Base-by-base conservation (phyloP, 2,797 vertebrate genomes). In the Cyclopterus lumpus region DNA sequence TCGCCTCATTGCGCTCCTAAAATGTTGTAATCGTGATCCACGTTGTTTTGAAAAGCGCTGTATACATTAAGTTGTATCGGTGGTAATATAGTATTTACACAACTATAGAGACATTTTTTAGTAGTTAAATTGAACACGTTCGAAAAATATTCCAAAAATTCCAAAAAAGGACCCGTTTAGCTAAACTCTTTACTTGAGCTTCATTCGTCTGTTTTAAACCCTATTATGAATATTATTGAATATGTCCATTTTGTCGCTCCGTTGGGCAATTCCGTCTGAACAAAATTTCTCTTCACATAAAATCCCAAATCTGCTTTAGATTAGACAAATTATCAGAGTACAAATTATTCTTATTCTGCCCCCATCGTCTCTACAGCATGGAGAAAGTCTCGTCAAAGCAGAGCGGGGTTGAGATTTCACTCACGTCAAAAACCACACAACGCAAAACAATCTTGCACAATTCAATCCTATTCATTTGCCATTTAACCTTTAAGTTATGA, bases 311-410 rank as follows among this genome's bases (percentile, higher is more conserved):
- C 5, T 2, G 3, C 4, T 67, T 63, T 26, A 34, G n/a, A 32
- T 46, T 1, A 72, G 1, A 57, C 11, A 57, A 26, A 28, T 46
- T 4, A 48, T 42, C 15, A 1, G 36, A 63, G 4, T 28, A 28
- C 3, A 51, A 38, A 24, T 15, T 1, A 24, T 9, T 18, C 28
- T 63, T 28, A 20, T 28, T 12, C 16, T 55, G 8, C 34, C 55
- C 5, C 12, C 15, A 32, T 58, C 32, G 48, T 26, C 24, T 14
- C 61, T 6, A 18, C 42, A 73, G 51, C 58, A 38, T 58, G 44
- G 18, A 81, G 71, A 75, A 42, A 73, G 40, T 57, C 69, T 67
- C 57, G 59, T 70, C 32, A 75, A 67, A 81, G 75, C 73, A 86
- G 70, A 30, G 24, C 67, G 6, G n/a, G 22, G 22, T 32, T 20